Conservation (phyloP, 2,888 invertebrate genomes). For the Cantharis flavilabris region DNA sequence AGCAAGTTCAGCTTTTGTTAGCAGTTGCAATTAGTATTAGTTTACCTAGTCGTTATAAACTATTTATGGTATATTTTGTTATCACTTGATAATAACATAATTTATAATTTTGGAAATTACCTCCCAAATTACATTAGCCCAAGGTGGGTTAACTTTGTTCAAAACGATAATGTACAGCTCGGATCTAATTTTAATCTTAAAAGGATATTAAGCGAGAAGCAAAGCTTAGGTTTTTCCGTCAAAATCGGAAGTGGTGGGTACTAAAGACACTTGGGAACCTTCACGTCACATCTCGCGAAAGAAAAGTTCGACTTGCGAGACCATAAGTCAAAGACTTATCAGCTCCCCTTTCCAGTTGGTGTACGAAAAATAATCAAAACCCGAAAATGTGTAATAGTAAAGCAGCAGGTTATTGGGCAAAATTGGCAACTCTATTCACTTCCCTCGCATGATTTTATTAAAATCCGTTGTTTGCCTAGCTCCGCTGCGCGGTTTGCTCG, state of each 20-base stretch:
- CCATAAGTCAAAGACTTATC: not conserved
- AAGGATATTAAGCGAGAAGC: not conserved
- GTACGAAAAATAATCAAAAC: not conserved
- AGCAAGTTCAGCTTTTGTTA: conserved; percentile 33
- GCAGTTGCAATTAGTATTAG: conserved; percentile 32
- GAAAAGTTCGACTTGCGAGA: not conserved
- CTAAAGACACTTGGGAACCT: not conserved
- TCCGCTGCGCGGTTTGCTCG: not conserved
- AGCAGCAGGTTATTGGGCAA: not conserved
- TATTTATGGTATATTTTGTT: conserved; percentile 23
- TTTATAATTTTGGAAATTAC: conserved; percentile 4
- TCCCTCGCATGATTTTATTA: not conserved
- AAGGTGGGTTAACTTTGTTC: not conserved
- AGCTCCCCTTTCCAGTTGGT: not conserved
- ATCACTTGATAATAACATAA: conserved; percentile 13
- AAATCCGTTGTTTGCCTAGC: not conserved
- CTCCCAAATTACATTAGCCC: not conserved
- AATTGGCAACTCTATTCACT: not conserved
- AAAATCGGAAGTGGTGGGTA: no score
- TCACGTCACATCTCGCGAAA: not conserved
- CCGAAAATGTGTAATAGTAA: not conserved
- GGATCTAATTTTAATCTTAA: not conserved
- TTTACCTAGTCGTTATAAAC: conserved; percentile 19
- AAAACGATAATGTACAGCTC: not conserved
- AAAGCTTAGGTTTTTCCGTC: not conserved